These are phyloP conservation scores for Gymnocephalus cernua DNA, from an alignment of 2,113 vertebrate genomes.

Conservation along the genomic window DNA sequence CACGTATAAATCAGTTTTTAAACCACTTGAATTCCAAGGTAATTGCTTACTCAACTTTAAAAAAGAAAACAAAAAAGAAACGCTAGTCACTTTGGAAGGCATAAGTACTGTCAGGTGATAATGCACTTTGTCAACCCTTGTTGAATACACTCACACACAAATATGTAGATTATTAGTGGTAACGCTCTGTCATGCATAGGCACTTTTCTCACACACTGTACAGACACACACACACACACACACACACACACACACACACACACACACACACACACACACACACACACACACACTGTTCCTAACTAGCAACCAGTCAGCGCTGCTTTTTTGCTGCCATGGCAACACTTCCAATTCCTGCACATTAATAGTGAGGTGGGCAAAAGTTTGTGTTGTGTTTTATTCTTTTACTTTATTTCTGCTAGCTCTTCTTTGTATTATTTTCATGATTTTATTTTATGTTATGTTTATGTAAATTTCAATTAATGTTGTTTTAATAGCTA, in stretches of 20 bases:
- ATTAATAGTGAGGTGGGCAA: neutral
- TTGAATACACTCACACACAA: too few species aligned
- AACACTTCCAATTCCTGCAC: neutral
- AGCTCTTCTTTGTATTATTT: neutral
- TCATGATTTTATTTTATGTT: neutral
- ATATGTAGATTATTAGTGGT: too few species aligned
- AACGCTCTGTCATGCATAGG: neutral
- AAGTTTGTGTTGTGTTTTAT: neutral
- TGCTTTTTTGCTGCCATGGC: conserved; percentile 25
- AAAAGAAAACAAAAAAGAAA: too few species aligned
- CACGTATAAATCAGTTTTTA: too few species aligned
- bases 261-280: neutral
- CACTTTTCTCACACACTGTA: neutral
- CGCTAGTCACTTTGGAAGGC: too few species aligned
- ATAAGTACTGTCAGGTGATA: too few species aligned
- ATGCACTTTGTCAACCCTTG: too few species aligned
- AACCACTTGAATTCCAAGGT: too few species aligned
- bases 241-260: neutral
- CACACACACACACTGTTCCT: neutral
- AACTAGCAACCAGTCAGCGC: neutral
- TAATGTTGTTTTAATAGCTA: neutral
- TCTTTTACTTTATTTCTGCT: neutral
- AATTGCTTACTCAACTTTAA: neutral
- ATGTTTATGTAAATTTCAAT: neutral
- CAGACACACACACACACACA: neutral